Conservation (phyloP, 2,797 vertebrate genomes). For the Fistularia tabacaria region DNA sequence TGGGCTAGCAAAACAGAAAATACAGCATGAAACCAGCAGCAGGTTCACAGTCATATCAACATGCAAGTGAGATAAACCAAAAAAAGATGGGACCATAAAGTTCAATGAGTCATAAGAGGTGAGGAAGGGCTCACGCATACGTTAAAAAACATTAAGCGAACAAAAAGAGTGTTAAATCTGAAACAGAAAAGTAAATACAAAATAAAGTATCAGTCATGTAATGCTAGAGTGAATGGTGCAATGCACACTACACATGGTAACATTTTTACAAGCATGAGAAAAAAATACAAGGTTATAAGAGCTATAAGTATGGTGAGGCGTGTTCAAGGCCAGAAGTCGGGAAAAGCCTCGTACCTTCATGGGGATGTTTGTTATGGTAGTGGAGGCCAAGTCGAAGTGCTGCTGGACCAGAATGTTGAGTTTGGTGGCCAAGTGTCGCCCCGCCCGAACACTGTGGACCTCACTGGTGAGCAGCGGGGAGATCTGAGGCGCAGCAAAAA, state of each 20-base stretch:
- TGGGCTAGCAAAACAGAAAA: slow-evolving; percentile 99
- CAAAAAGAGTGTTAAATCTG: slow-evolving; percentile 28
- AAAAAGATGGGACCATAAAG: slow-evolving; percentile 38
- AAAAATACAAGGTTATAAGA: slow-evolving; percentile 14
- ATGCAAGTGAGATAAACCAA: slow-evolving; percentile 70
- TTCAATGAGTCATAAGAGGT: slow-evolving; percentile 25
- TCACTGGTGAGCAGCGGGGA: slow-evolving; percentile 93
- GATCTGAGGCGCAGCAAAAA: slow-evolving; percentile 70
- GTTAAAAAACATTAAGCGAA: slow-evolving; percentile 33
- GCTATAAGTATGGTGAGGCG: slow-evolving; percentile 5
- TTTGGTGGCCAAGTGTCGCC: slow-evolving; percentile 91
- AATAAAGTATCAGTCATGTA: slow-evolving; percentile 18
- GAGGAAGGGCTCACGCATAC: slow-evolving; percentile 30
- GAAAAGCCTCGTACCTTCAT: slow-evolving; percentile 87
- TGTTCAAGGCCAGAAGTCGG: neutral
- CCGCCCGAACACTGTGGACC: slow-evolving; percentile 95
- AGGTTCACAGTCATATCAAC: slow-evolving; percentile 82
- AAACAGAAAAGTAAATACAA: slow-evolving; percentile 34
- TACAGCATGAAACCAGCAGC: slow-evolving; percentile 92
- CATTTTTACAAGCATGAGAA: slow-evolving; percentile 10
- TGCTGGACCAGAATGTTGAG: slow-evolving; percentile 96
- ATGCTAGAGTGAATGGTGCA: slow-evolving; percentile 5
- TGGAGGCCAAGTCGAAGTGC: slow-evolving; percentile 97
- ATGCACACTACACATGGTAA: slow-evolving; percentile 17
- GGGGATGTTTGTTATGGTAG: slow-evolving; percentile 98